Evolutionary conservation across 2,888 invertebrate genomes (phyloP).

Genomic region (Epinotia nisella): DNA sequence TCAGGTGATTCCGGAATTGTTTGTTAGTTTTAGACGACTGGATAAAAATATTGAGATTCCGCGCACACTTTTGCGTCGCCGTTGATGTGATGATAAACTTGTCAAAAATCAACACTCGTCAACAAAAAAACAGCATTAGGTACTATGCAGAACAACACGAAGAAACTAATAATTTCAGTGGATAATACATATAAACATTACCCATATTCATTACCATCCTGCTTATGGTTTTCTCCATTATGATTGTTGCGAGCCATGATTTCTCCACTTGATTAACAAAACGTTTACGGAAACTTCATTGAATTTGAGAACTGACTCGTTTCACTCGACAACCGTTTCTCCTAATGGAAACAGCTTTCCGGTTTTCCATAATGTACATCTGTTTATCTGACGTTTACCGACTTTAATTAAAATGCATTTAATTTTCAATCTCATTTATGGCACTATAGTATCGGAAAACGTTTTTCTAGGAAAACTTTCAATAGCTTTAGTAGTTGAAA

Average conservation of each 20-base stretch:
- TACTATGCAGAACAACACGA: no score
- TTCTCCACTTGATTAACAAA: conserved; percentile 35
- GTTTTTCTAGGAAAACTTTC: neutral
- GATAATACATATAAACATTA: neutral
- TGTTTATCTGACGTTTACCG: neutral
- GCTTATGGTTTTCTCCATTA: conserved; percentile 1
- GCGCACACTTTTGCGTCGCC: no score
- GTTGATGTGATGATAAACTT: no score
- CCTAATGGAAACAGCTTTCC: conserved; percentile 18
- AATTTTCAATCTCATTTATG: neutral
- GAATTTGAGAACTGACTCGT: conserved; percentile 16
- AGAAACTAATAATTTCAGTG: neutral
- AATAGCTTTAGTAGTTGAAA: neutral
- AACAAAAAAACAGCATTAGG: no score
- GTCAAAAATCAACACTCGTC: no score
- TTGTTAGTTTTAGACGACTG: neutral
- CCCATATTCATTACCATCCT: neutral
- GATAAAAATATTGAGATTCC: neutral
- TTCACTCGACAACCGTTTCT: conserved; percentile 15
- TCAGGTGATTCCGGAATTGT: neutral
- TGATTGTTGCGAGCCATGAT: neutral
- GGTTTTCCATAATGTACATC: neutral
- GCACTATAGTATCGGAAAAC: neutral
- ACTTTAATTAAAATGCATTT: conserved; percentile 2
- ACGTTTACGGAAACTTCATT: conserved; percentile 34